A percentile compares a stretch with the other conserved stretches of the same genome.
phyloP scores from a whole-genome alignment of 1,140 invertebrate genomes.

The Galleria mellonella region DNA sequence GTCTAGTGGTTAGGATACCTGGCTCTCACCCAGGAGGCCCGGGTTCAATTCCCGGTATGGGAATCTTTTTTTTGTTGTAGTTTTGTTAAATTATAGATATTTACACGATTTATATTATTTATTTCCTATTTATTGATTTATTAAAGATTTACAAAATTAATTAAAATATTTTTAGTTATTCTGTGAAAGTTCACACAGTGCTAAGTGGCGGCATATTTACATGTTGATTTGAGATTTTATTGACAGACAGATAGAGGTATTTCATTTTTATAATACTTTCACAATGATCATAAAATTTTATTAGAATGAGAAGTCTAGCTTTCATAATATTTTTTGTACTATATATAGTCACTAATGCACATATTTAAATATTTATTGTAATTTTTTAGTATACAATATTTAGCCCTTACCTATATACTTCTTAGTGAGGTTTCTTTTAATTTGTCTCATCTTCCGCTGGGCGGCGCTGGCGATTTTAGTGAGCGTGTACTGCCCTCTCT shows the following conservation, averaged over 20 bases:
- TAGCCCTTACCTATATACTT: conserved; percentile 50
- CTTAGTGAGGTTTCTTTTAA: conserved; percentile 72
- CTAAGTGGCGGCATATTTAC: too few species aligned
- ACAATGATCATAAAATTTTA: too few species aligned
- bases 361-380: too few species aligned
- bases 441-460: conserved; percentile 69
- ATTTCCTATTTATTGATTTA: conserved; percentile 19
- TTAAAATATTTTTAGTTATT: too few species aligned
- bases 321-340: too few species aligned
- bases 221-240: too few species aligned
- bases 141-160: too few species aligned
- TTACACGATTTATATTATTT: conserved; percentile 5
- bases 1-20: conserved; percentile 16
- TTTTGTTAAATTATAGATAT: not conserved
- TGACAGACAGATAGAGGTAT: too few species aligned
- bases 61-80: not conserved
- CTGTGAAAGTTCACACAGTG: too few species aligned
- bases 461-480: conserved; percentile 76
- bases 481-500: conserved; percentile 74
- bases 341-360: too few species aligned
- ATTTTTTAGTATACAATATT: conserved; percentile 1
- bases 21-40: conserved; percentile 16
- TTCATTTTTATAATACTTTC: too few species aligned
- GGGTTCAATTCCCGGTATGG: conserved; percentile 15
- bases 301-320: too few species aligned